These are phyloP conservation scores for Perizoma flavofasciatum DNA, from an alignment of 2,888 invertebrate species.

Conservation along the genomic window DNA sequence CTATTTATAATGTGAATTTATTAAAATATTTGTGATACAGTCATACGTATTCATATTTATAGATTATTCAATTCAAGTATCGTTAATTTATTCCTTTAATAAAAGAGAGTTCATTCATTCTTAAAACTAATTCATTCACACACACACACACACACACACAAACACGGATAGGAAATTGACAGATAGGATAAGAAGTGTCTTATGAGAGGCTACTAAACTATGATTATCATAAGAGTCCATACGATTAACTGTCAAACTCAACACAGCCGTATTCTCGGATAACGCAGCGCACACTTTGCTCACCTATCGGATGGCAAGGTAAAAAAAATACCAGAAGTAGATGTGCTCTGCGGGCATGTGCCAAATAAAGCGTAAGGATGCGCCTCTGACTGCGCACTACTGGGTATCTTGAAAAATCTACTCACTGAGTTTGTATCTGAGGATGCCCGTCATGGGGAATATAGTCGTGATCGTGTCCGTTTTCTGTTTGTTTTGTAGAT, in stretches of 20 bases:
- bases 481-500: not conserved
- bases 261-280: slow-evolving; percentile 1
- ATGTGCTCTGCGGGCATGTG: too few relatives aligned
- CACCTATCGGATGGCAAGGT: too few relatives aligned
- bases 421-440: too few relatives aligned
- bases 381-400: not conserved
- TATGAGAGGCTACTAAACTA: slow-evolving; percentile 19
- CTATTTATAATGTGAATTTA: not conserved
- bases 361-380: too few relatives aligned
- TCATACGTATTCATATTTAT: not conserved
- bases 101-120: slow-evolving; percentile 14
- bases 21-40: not conserved
- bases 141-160: slow-evolving; percentile 29
- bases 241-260: slow-evolving; percentile 8
- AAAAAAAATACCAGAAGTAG: too few relatives aligned
- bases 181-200: slow-evolving; percentile 30
- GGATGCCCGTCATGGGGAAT: too few relatives aligned
- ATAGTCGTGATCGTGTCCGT: too few relatives aligned
- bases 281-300: not conserved
- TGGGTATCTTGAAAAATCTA: not conserved
- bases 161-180: slow-evolving; percentile 38
- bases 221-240: slow-evolving; percentile 14
- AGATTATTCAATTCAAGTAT: slow-evolving; percentile 1
- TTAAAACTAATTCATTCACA: slow-evolving; percentile 16
- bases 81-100: not conserved